phyloP scores from a whole-genome alignment of 2,888 invertebrate species.

The Merodon equestris region DNA sequence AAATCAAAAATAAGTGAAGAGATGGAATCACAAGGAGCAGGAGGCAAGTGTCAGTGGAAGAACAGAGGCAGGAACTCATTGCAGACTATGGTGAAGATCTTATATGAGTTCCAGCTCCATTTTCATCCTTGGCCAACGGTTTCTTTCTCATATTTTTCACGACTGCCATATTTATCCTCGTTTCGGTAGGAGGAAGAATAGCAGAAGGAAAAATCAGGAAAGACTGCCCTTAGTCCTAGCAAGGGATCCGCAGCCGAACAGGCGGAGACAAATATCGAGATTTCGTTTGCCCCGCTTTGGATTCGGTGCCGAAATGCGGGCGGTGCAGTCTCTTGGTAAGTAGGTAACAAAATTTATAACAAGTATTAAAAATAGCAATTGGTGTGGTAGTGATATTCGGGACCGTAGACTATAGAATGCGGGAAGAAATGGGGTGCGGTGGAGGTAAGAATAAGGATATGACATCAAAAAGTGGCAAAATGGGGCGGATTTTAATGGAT shows the following conservation, averaged over 20 bases:
- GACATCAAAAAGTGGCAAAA: slow-evolving; percentile 20
- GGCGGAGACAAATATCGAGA: slow-evolving; percentile 44
- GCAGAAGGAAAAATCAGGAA: slow-evolving; percentile 6
- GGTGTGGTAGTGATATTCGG: slow-evolving; percentile 38
- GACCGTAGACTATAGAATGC: background rate
- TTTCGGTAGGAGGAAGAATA: slow-evolving; percentile 3
- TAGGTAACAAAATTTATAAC: slow-evolving; percentile 44
- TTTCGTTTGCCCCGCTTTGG: slow-evolving; percentile 24
- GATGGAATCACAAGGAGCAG: background rate
- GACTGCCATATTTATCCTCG: slow-evolving; percentile 37
- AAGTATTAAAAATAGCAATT: slow-evolving; percentile 49
- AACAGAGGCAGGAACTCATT: slow-evolving; percentile 20
- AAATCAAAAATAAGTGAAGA: slow-evolving; percentile 35
- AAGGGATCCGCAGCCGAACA: slow-evolving; percentile 18
- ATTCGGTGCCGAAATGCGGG: background rate
- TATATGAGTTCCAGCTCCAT: slow-evolving; percentile 31
- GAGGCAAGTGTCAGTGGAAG: slow-evolving; percentile 18
- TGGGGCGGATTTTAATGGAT: slow-evolving; percentile 43
- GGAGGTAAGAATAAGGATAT: slow-evolving; percentile 4
- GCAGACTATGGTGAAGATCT: slow-evolving; percentile 22
- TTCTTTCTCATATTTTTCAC: background rate
- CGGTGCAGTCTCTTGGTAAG: slow-evolving; percentile 1
- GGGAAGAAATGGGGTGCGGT: background rate
- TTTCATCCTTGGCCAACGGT: slow-evolving; percentile 24
- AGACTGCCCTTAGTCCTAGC: slow-evolving; percentile 13